phyloP scores from a whole-genome alignment of 2,113 vertebrate species.

The Sclerurus mexicanus region DNA sequence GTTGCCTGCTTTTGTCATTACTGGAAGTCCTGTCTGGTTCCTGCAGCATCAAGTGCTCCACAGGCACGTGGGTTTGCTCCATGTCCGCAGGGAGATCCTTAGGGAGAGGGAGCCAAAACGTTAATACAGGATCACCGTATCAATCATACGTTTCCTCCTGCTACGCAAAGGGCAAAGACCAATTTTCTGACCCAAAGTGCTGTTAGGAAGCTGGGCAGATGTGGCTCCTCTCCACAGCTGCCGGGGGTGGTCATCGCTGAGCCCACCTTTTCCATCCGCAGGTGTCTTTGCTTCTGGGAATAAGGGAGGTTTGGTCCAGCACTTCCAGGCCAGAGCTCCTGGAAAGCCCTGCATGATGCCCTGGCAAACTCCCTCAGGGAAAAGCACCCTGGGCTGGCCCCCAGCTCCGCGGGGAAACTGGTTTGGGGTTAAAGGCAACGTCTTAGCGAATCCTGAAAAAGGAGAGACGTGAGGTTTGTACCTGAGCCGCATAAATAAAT shows the following conservation, averaged over 20 bases:
- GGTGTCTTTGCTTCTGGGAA: not conserved
- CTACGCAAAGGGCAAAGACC: not conserved
- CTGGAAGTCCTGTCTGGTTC: not conserved
- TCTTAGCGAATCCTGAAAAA: not conserved
- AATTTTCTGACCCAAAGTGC: fast-evolving
- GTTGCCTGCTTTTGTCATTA: not conserved
- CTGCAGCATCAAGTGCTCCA: not conserved
- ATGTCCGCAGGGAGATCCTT: fast-evolving
- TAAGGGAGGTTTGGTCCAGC: not conserved
- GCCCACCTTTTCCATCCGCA: not conserved
- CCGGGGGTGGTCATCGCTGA: not conserved
- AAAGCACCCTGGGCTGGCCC: fast-evolving
- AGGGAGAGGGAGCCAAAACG: not conserved
- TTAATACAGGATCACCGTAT: fast-evolving
- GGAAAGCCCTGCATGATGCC: not conserved
- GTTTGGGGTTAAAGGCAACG: not conserved
- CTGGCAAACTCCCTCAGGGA: fast-evolving
- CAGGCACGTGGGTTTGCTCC: fast-evolving
- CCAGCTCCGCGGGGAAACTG: fast-evolving
- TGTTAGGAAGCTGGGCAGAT: fast-evolving
- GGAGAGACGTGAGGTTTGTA: not conserved
- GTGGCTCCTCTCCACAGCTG: fast-evolving
- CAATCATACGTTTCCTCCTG: not conserved
- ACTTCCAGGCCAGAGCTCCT: not conserved
- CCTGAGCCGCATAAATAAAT: constrained; percentile 34